These are phyloP conservation scores for Aporrectodea caliginosa DNA, from an alignment of 1,140 invertebrate genomes.

Conservation along the genomic window DNA sequence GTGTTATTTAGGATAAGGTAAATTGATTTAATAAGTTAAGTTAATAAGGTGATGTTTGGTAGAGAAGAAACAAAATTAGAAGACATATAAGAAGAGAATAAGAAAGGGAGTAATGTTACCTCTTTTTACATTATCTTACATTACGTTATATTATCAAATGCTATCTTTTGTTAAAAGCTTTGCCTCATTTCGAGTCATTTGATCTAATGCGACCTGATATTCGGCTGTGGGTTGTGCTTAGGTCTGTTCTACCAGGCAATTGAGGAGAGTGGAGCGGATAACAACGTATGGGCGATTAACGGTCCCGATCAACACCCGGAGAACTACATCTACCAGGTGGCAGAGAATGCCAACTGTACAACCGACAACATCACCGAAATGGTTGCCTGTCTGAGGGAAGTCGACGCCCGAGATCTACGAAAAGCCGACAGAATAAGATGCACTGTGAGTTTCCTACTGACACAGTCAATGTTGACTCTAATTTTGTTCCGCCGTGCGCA, in stretches of 20 bases:
- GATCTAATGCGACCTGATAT: neutral
- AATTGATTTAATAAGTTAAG: no score
- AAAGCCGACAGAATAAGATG: neutral
- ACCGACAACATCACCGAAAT: neutral
- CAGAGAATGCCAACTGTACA: neutral
- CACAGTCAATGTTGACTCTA: no score
- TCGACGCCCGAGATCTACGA: neutral
- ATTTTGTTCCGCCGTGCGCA: no score
- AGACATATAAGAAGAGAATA: no score
- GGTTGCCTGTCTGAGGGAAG: neutral
- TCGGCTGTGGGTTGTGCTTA: neutral
- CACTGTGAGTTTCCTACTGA: neutral
- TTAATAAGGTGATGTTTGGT: no score
- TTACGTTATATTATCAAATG: no score
- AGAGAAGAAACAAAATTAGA: no score
- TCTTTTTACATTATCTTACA: no score
- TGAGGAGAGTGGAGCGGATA: neutral
- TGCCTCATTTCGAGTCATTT: no score
- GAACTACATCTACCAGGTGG: slow-evolving; percentile 1
- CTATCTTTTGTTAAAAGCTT: no score
- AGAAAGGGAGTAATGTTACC: no score
- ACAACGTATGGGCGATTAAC: neutral
- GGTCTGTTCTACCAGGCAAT: slow-evolving; percentile 5
- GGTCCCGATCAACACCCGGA: neutral
- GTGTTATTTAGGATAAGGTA: no score